These are phyloP conservation scores for Phrynocephalus vlangalii DNA, from an alignment of 2,797 vertebrate species.

Conservation along the genomic window DNA sequence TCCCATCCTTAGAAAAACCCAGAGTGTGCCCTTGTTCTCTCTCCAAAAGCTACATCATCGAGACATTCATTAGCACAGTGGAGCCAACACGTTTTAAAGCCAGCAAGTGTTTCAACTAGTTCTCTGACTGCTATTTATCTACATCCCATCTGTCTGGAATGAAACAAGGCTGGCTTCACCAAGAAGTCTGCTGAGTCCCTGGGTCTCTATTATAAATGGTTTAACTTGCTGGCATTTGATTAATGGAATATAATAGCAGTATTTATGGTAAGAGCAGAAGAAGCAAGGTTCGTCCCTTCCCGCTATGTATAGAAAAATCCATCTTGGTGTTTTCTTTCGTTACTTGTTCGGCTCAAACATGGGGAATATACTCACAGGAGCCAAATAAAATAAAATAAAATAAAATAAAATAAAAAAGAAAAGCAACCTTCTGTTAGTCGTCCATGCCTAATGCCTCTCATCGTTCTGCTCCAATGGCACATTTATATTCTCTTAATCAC, in stretches of 20 bases:
- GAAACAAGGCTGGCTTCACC: conserved; percentile 63
- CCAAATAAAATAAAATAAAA: too few species aligned
- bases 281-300: conserved; percentile 45
- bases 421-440: neutral
- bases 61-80: conserved; percentile 37
- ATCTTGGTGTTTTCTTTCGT: conserved; percentile 40
- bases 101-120: conserved; percentile 37
- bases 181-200: conserved; percentile 64
- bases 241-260: conserved; percentile 64
- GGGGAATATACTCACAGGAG: neutral
- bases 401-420: too few species aligned
- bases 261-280: conserved; percentile 58
- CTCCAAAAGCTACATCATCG: conserved; percentile 37
- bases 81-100: conserved; percentile 57
- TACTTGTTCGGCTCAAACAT: conserved; percentile 18
- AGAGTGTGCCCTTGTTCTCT: neutral
- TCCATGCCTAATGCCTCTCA: neutral
- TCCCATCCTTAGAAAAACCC: too few species aligned
- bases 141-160: conserved; percentile 48
- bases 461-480: neutral
- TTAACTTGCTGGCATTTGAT: conserved; percentile 69
- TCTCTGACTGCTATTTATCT: conserved; percentile 49
- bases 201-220: conserved; percentile 68
- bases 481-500: neutral
- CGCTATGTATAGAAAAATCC: conserved; percentile 16